These are phyloP conservation scores for Bombus superbus DNA, from an alignment of 1,140 invertebrate species.

Conservation along the genomic window DNA sequence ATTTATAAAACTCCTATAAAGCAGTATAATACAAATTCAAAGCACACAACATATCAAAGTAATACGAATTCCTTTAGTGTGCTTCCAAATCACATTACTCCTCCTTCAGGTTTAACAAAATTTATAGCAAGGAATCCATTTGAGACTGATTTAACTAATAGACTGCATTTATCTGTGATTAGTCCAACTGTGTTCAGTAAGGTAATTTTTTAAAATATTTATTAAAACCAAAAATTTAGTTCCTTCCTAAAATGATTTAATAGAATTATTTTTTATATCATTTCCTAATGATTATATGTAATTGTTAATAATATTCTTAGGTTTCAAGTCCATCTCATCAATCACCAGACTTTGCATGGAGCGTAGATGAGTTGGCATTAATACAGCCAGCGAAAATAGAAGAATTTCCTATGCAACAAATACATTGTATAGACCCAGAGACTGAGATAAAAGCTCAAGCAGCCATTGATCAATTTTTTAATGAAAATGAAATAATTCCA, in stretches of 20 bases:
- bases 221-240: conserved; percentile 6
- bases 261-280: conserved; percentile 4
- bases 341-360: conserved; percentile 83
- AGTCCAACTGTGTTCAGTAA: conserved; percentile 79
- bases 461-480: conserved; percentile 83
- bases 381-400: conserved; percentile 84
- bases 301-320: conserved; percentile 47
- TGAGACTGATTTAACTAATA: conserved; percentile 77
- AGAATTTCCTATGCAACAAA: conserved; percentile 82
- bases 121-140: conserved; percentile 80
- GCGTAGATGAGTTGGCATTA: conserved; percentile 83
- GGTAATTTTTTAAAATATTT: conserved; percentile 57
- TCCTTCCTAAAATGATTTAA: background rate
- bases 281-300: conserved; percentile 1
- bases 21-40: conserved; percentile 41
- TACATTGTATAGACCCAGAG: conserved; percentile 81
- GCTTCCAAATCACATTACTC: conserved; percentile 74
- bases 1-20: conserved; percentile 67
- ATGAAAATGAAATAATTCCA: conserved; percentile 82
- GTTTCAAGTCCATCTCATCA: conserved; percentile 64
- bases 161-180: conserved; percentile 79
- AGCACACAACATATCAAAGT: conserved; percentile 45
- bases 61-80: conserved; percentile 51
- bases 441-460: conserved; percentile 82
- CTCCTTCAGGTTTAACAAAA: conserved; percentile 78